phyloP scores from a whole-genome alignment of 2,888 invertebrate species.

The Druceiella hillmani region DNA sequence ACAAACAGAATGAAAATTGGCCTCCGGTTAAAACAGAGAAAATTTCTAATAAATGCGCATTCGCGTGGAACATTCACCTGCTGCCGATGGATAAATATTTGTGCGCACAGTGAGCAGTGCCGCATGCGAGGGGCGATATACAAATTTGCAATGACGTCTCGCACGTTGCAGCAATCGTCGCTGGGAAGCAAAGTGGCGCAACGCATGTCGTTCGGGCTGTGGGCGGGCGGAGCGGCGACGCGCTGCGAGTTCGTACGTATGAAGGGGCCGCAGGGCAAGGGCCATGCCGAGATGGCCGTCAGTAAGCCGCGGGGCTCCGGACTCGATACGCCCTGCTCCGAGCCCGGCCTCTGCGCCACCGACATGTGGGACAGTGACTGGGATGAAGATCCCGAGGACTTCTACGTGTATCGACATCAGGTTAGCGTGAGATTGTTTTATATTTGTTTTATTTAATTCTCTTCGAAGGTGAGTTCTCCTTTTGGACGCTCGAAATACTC shows the following conservation, averaged over 20 bases:
- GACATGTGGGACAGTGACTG: constrained; percentile 89
- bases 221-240: constrained; percentile 70
- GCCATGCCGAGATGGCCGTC: constrained; percentile 96
- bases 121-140: background rate
- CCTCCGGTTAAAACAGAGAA: too few species aligned
- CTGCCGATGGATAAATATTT: too few species aligned
- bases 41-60: too few species aligned
- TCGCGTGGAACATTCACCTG: too few species aligned
- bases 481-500: too few species aligned
- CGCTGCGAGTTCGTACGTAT: constrained; percentile 97
- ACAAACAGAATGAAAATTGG: too few species aligned
- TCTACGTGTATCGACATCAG: constrained; percentile 76
- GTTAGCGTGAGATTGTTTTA: too few species aligned
- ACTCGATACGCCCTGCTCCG: constrained; percentile 91
- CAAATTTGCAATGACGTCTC: background rate
- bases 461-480: too few species aligned
- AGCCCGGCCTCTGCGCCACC: constrained; percentile 79
- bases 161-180: constrained; percentile 70
- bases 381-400: constrained; percentile 83
- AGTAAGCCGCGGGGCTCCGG: constrained; percentile 89
- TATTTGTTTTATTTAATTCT: too few species aligned
- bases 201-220: constrained; percentile 90
- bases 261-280: constrained; percentile 96
- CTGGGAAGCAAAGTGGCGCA: constrained; percentile 92
- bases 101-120: too few species aligned